A percentile compares a stretch with the other conserved stretches of the same genome.
Evolutionary conservation across 2,113 vertebrate genomes (phyloP).

Genomic region (Paralichthys olivaceus): DNA sequence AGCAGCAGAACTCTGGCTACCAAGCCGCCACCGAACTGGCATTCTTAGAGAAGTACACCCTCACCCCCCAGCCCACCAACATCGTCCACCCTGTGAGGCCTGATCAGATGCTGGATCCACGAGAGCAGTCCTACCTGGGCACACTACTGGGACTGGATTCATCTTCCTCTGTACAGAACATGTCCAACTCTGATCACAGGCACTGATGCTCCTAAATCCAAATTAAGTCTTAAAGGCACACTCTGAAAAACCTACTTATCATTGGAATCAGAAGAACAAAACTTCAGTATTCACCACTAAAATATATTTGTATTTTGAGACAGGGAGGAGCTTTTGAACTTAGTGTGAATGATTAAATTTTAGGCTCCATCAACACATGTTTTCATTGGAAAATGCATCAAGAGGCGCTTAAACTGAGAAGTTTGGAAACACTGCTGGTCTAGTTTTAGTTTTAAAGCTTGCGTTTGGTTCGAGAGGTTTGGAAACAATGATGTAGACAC

Average conservation of each 20-base stretch:
- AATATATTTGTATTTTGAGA: background rate
- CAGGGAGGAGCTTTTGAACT: too few relatives aligned
- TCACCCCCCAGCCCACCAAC: conserved; percentile 91
- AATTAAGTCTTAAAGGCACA: background rate
- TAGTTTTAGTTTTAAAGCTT: too few relatives aligned
- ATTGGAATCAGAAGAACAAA: background rate
- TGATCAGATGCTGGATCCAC: conserved; percentile 93
- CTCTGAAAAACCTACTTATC: background rate
- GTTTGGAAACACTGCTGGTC: too few relatives aligned
- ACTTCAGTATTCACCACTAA: background rate
- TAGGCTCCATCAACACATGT: too few relatives aligned
- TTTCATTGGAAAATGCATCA: too few relatives aligned
- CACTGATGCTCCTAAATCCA: conserved; percentile 54
- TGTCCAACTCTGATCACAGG: conserved; percentile 83
- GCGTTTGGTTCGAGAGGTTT: too few relatives aligned
- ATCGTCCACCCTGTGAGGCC: conserved; percentile 91
- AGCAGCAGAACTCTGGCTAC: conserved; percentile 84
- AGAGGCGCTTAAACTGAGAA: too few relatives aligned
- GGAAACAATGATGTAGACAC: too few relatives aligned
- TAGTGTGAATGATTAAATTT: too few relatives aligned
- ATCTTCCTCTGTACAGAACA: conserved; percentile 84
- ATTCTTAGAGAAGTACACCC: conserved; percentile 96
- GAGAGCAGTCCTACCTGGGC: conserved; percentile 94
- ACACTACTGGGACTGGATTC: conserved; percentile 92
- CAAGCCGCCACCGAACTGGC: conserved; percentile 89